Base-by-base conservation (phyloP, 2,113 vertebrate genomes). In the Phasianus colchicus region DNA sequence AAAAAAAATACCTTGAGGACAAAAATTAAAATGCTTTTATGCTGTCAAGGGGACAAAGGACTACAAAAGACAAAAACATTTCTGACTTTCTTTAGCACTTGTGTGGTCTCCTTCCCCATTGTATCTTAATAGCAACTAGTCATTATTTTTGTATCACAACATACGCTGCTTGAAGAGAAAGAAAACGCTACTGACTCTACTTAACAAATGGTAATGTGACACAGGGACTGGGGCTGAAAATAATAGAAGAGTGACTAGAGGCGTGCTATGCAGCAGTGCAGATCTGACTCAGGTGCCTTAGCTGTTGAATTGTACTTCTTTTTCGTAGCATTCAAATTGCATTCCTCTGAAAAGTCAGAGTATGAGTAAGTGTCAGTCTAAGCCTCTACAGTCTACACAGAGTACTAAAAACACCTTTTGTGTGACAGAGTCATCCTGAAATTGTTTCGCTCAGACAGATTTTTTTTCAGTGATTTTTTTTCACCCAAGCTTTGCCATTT, bases 1-100 rank as follows among this genome's bases (percentile, higher is more conserved):
- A 81, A 91, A 54, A 54, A 29, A 85, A 83, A 91, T 15, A 43
- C 30, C 57, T 57, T 64, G 43, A 91, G 43, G 9, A 45, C 47
- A 86, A 65, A 54, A 86, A 91, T 78, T 69, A 48, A 95, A 85
- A 65, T 65, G 38, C 15, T 77, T 86, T 93, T 74, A 60, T 91
- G n/a, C 42, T 80, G 47, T 85, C 72, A 48, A 7, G 10, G 32
- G 32, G 29, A 58, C 65, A 36, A 71, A 86, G 83, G 66, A 9
- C 29, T 86, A 30, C 5, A 2, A 42, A 13, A 75, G 14, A 88
- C 78, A 16, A 63, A 87, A 95, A 64, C 43, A 73, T 32, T 73
- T 4, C 32, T 90, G 20, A 42, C 34, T 58, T 78, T 27, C 25
- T 36, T 64, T 73, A 64, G 12, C 60, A 77, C 18, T 91, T 89